Conservation (phyloP, 2,888 invertebrate genomes). For the Coremacera marginata region DNA sequence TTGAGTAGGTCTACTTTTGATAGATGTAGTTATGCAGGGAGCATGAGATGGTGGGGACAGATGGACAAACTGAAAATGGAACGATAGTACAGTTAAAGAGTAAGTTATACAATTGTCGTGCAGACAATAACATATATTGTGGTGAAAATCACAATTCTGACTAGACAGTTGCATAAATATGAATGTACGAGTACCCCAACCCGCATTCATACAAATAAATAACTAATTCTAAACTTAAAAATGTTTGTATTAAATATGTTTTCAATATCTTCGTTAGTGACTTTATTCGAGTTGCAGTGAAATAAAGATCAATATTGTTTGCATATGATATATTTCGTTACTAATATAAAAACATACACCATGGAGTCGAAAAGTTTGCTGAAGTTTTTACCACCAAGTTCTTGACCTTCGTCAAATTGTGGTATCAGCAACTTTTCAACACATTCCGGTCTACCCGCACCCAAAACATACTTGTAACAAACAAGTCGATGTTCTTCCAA, state of each 20-base stretch:
- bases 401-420: not conserved
- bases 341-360: too few relatives aligned
- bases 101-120: constrained; percentile 1
- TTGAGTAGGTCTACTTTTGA: constrained; percentile 4
- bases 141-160: not conserved
- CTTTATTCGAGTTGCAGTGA: too few relatives aligned
- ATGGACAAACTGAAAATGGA: too few relatives aligned
- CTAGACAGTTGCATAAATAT: not conserved
- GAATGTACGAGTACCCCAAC: too few relatives aligned
- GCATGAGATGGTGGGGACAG: not conserved
- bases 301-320: too few relatives aligned
- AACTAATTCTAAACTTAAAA: too few relatives aligned
- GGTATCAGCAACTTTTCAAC: not conserved
- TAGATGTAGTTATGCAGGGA: not conserved
- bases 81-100: not conserved
- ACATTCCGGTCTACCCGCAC: not conserved
- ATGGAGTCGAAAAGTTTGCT: too few relatives aligned
- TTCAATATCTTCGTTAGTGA: too few relatives aligned
- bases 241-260: too few relatives aligned
- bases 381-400: not conserved
- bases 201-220: too few relatives aligned
- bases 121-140: not conserved
- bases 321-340: too few relatives aligned
- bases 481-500: constrained; percentile 52
- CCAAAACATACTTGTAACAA: not conserved